Evolutionary conservation across 2,113 vertebrate species (phyloP), one percentile per base, ranked within the genome.

Genomic region (Aspidoscelis tigris): DNA sequence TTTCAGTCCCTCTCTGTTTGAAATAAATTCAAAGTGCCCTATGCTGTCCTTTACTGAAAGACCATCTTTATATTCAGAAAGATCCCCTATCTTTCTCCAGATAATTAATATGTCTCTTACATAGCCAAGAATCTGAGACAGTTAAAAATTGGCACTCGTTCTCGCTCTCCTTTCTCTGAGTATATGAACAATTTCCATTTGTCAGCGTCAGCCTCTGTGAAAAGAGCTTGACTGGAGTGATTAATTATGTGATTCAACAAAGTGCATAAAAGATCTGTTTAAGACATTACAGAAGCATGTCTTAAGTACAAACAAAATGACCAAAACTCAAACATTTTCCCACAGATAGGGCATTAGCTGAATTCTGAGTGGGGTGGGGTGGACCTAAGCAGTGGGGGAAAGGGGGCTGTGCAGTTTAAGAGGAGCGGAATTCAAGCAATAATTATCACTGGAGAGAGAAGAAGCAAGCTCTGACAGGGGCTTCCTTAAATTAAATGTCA

Each of bases 31-130:
- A 64, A 66, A 80, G 4, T 74, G 77, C 44, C 68, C 83, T 80
- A 22, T 65, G 16, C 61, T 41, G 69, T 79, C 69, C 76, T 85
- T 80, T 79, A 50, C 43, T 50, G 58, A 66, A 84, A 79, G 69
- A 82, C 71, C 65, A n/a, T 41, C 80, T 82, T 74, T 85, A 50
- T 74, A 73, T 85, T 24, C 77, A 53, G 69, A 58, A 85, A 74
- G 70, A 85, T 74, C 61, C n/a, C 78, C 33, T 80, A 80, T 79
- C 77, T 84, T 24, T 53, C 83, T 74, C 66, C 61, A 26, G 70
- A 70, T 74, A 85, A 85, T 85, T 85, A 85, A 85, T 80, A 85
- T 85, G 68, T 85, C 83, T 85, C 58, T 80, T 85, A 80, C 77
- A 66, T 73, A 74, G 83, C 83, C 83, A 80, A 73, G 76, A 79